A percentile compares a stretch with the other conserved stretches of the same genome.
Evolutionary conservation across 2,113 vertebrate species (phyloP).

Genomic region (Thinocorus orbignyianus): DNA sequence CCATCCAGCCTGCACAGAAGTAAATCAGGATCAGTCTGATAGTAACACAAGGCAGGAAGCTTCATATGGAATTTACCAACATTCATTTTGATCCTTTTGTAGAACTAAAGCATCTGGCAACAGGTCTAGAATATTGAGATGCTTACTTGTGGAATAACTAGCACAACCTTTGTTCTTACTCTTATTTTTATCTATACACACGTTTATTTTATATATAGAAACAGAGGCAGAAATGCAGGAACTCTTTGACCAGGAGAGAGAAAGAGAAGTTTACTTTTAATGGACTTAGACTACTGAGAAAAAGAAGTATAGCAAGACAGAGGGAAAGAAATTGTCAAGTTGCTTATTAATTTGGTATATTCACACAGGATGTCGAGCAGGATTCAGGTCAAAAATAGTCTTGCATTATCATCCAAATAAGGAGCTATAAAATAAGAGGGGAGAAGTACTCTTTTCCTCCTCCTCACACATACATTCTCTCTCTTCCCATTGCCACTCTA

Average conservation of each 20-base stretch:
- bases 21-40: background rate
- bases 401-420: background rate
- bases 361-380: accelerated
- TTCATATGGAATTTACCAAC: background rate
- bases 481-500: background rate
- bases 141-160: no score
- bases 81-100: background rate
- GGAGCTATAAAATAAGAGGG: background rate
- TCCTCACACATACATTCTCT: background rate
- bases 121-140: background rate
- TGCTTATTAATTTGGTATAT: background rate
- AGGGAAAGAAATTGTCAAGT: background rate
- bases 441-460: background rate
- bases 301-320: background rate
- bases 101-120: background rate
- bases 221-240: background rate
- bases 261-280: background rate
- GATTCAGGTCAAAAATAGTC: background rate
- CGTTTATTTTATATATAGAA: background rate
- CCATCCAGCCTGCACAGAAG: background rate
- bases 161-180: background rate
- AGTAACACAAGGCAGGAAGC: background rate
- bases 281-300: background rate
- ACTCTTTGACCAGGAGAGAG: background rate
- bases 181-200: background rate